Conservation (phyloP, 30 jellyfish, hydroid and myxozoan genomes). For the Nemopilema nomurai region DNA sequence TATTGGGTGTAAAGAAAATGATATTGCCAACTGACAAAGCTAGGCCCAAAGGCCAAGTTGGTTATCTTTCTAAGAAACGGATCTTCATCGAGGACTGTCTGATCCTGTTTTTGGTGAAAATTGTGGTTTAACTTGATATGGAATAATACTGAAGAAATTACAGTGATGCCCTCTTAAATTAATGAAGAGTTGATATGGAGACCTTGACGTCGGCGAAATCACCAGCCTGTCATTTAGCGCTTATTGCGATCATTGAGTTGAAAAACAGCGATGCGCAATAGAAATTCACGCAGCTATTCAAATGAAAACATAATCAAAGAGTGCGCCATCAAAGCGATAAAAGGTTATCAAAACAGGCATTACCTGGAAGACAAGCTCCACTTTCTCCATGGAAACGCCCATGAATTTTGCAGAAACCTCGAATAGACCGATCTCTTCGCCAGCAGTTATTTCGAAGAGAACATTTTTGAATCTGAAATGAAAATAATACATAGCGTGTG, state of each 20-base stretch:
- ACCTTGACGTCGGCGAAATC: background rate
- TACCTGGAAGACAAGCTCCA: slow-evolving; percentile 95
- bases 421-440: slow-evolving; percentile 89
- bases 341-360: no score
- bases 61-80: background rate
- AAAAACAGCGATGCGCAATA: background rate
- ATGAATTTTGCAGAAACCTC: slow-evolving; percentile 89
- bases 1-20: background rate
- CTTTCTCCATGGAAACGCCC: slow-evolving; percentile 99
- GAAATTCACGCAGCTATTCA: no score
- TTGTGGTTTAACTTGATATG: background rate
- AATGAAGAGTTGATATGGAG: background rate
- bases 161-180: background rate
- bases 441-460: slow-evolving; percentile 78
- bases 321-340: no score
- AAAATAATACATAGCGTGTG: background rate
- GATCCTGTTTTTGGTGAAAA: background rate
- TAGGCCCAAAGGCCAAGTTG: background rate
- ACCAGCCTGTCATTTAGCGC: background rate
- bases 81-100: background rate
- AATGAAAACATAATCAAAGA: no score
- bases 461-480: slow-evolving; percentile 87
- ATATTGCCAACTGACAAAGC: background rate
- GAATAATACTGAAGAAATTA: background rate
- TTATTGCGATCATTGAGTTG: background rate